Evolutionary conservation across 2,113 vertebrate genomes (phyloP).

Genomic region (Sinosuthora webbiana): DNA sequence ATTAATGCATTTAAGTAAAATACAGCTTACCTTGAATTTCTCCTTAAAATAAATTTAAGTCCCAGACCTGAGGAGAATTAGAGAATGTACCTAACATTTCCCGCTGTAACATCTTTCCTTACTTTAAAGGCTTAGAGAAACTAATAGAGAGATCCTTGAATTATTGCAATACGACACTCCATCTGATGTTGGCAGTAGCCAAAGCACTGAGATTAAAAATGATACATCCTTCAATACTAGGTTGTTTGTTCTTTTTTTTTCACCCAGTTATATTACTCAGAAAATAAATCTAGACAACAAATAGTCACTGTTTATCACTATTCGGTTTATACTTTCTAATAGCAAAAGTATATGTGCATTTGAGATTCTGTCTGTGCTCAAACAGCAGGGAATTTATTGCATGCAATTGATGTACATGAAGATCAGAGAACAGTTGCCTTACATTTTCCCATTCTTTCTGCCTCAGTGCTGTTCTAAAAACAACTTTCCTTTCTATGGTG

Average conservation of each 20-base stretch:
- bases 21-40: conserved; percentile 70
- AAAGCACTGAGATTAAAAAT: conserved; percentile 79
- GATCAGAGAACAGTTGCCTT: conserved; percentile 68
- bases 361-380: conserved; percentile 71
- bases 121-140: conserved; percentile 77
- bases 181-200: conserved; percentile 75
- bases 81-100: conserved; percentile 65
- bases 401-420: conserved; percentile 65
- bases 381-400: conserved; percentile 71
- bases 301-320: conserved; percentile 72
- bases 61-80: conserved; percentile 63
- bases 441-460: conserved; percentile 61
- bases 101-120: conserved; percentile 70
- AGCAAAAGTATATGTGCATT: conserved; percentile 71
- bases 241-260: conserved; percentile 39
- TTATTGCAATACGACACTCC: conserved; percentile 76
- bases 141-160: conserved; percentile 81
- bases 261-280: conserved; percentile 67
- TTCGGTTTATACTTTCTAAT: conserved; percentile 79
- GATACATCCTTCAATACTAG: conserved; percentile 74
- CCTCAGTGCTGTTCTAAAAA: not conserved
- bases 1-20: conserved; percentile 71
- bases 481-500: conserved; percentile 19
- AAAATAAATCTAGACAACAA: conserved; percentile 80
- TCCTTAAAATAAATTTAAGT: conserved; percentile 70